A percentile compares a stretch with the other conserved stretches of the same genome.
phyloP scores from a whole-genome alignment of 1,140 invertebrate species.

The Luehdorfia chinensis region DNA sequence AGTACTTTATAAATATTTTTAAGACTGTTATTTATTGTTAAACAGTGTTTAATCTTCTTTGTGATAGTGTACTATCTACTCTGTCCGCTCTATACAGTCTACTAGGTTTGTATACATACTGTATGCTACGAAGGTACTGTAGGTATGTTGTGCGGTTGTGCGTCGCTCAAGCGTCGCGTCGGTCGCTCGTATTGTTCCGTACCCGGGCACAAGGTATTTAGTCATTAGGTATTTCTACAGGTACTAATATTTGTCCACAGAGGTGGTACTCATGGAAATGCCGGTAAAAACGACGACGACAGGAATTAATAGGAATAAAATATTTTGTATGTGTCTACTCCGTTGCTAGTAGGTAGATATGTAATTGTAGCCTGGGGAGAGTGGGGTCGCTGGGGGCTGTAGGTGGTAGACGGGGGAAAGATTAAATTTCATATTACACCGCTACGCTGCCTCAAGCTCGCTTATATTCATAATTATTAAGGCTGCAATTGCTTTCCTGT shows the following conservation, averaged over 20 bases:
- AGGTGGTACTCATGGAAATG: conserved; percentile 54
- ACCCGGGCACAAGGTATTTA: conserved; percentile 43
- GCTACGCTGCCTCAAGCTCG: conserved; percentile 47
- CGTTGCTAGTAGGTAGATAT: neutral
- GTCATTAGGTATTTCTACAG: conserved; percentile 13
- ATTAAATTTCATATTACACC: conserved; percentile 67
- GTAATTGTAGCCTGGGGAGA: neutral
- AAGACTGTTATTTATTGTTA: too few species aligned
- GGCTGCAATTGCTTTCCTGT: conserved; percentile 51
- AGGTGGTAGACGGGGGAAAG: conserved; percentile 58
- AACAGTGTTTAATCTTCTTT: conserved; percentile 46
- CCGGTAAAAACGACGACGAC: conserved; percentile 26
- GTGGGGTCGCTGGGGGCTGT: neutral
- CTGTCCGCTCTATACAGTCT: conserved; percentile 38
- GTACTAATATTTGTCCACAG: conserved; percentile 26
- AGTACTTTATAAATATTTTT: too few species aligned
- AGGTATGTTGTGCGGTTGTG: conserved; percentile 33
- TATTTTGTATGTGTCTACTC: neutral
- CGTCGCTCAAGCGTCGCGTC: conserved; percentile 18
- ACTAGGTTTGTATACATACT: conserved; percentile 24
- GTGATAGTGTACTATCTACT: conserved; percentile 43
- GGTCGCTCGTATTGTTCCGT: conserved; percentile 42
- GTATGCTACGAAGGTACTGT: conserved; percentile 20
- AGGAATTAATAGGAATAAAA: conserved; percentile 21
- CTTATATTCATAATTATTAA: conserved; percentile 63